Evolutionary conservation across 2,797 vertebrate species (phyloP).

Genomic region (Sorex maritimensis): DNA sequence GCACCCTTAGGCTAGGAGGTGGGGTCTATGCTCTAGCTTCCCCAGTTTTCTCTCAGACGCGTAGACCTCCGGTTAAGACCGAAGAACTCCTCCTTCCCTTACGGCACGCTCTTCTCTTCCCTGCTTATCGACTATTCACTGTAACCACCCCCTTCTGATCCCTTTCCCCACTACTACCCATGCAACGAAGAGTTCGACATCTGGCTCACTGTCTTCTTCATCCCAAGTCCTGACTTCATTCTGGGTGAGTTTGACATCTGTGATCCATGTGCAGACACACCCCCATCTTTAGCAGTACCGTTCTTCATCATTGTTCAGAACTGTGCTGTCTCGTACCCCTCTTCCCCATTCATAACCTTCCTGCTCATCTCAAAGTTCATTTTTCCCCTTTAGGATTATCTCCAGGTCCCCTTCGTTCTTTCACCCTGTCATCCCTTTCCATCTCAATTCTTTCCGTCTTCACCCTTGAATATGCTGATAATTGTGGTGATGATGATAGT

Average conservation of each 20-base stretch:
- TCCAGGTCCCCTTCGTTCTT: conserved; percentile 34
- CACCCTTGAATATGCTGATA: conserved; percentile 51
- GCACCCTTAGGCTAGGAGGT: conserved; percentile 82
- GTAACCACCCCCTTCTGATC: conserved; percentile 58
- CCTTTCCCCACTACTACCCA: conserved; percentile 37
- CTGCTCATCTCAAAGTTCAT: conserved; percentile 55
- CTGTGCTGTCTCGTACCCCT: conserved; percentile 21
- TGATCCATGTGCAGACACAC: conserved; percentile 79
- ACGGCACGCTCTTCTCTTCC: conserved; percentile 75
- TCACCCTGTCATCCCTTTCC: conserved; percentile 9
- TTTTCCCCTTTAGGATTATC: conserved; percentile 41
- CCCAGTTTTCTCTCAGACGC: conserved; percentile 76
- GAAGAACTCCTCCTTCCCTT: conserved; percentile 80
- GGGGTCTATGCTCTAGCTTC: conserved; percentile 83
- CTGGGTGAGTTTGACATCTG: conserved; percentile 84
- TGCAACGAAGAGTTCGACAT: conserved; percentile 84
- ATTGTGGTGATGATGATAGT: not conserved
- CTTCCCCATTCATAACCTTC: conserved; percentile 24
- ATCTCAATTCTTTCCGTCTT: conserved; percentile 36
- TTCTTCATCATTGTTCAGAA: conserved; percentile 61
- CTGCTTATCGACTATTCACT: conserved; percentile 75
- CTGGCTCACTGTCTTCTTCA: conserved; percentile 85
- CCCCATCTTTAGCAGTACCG: conserved; percentile 61
- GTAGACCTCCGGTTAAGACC: conserved; percentile 77
- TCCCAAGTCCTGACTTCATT: conserved; percentile 86